A percentile compares a stretch with the other conserved stretches of the same genome.
Conservation (phyloP, 1,140 invertebrate species). For the Drosophila nigromelanica region DNA sequence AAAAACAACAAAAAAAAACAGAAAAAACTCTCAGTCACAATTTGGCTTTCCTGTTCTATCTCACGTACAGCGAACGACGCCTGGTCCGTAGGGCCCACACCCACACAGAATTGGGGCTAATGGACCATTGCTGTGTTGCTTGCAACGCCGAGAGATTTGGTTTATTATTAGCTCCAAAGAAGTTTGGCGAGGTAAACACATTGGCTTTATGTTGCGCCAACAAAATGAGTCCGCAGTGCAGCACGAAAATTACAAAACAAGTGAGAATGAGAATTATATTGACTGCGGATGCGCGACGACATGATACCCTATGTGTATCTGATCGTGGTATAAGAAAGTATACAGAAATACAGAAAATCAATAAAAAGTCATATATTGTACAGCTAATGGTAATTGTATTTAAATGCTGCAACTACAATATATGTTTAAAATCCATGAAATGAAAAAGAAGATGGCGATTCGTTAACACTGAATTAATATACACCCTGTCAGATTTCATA, state of each 20-base stretch:
- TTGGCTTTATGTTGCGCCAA: conserved; percentile 64
- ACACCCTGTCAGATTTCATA: not conserved
- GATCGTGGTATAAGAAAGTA: not conserved
- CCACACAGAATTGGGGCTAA: conserved; percentile 67
- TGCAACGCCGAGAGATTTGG: conserved; percentile 35
- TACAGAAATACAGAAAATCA: not conserved
- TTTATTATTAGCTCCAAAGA: conserved; percentile 79
- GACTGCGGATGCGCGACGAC: not conserved
- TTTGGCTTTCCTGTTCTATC: conserved; percentile 19
- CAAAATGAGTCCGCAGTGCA: conserved; percentile 31
- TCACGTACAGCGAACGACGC: conserved; percentile 19
- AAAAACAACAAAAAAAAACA: not conserved
- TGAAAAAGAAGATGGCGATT: not conserved
- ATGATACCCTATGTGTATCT: not conserved
- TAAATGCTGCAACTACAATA: too few relatives aligned
- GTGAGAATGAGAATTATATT: conserved; percentile 3
- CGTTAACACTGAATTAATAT: too few relatives aligned
- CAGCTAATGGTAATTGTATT: too few relatives aligned
- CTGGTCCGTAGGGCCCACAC: conserved; percentile 2
- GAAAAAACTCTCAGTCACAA: not conserved
- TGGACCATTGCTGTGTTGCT: conserved; percentile 70
- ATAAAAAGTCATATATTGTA: too few relatives aligned
- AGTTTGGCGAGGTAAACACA: conserved; percentile 73
- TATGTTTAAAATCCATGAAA: not conserved
- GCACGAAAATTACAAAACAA: conserved; percentile 33